phyloP scores from a whole-genome alignment of 2,113 vertebrate species.

The Trachemys scripta region DNA sequence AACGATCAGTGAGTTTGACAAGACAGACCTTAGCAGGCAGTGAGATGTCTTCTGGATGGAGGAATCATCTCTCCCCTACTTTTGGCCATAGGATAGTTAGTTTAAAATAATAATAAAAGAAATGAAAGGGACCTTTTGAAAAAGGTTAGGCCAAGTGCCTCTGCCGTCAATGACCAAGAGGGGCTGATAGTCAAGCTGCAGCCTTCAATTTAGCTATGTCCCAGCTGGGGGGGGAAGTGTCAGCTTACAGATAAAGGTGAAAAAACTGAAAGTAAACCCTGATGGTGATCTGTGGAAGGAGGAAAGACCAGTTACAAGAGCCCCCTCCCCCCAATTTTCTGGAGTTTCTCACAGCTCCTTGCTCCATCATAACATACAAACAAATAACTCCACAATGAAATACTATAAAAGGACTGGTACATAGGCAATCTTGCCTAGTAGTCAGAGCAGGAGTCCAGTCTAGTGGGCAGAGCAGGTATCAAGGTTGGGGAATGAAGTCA shows the following conservation, averaged over 20 bases:
- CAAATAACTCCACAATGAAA: neutral
- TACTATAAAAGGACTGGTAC: neutral
- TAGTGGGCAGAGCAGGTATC: neutral
- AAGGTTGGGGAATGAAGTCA: neutral
- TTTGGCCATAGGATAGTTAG: neutral
- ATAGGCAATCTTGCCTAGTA: neutral
- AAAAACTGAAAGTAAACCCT: rapidly evolving
- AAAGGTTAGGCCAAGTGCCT: neutral
- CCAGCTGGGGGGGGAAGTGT: neutral
- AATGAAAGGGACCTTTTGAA: neutral
- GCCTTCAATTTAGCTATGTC: neutral
- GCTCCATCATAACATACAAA: neutral
- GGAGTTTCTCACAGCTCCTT: neutral
- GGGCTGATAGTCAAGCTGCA: neutral
- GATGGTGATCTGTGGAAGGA: neutral
- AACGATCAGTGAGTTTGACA: neutral
- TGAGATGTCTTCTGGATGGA: neutral
- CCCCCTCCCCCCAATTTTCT: neutral
- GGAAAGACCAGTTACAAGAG: neutral
- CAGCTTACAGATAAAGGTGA: neutral
- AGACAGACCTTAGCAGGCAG: neutral
- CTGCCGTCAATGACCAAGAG: neutral
- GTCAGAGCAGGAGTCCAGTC: neutral
- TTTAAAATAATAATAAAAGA: neutral
- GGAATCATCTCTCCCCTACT: neutral